phyloP scores from a whole-genome alignment of 2,113 vertebrate species.

The Sorex fumeus region DNA sequence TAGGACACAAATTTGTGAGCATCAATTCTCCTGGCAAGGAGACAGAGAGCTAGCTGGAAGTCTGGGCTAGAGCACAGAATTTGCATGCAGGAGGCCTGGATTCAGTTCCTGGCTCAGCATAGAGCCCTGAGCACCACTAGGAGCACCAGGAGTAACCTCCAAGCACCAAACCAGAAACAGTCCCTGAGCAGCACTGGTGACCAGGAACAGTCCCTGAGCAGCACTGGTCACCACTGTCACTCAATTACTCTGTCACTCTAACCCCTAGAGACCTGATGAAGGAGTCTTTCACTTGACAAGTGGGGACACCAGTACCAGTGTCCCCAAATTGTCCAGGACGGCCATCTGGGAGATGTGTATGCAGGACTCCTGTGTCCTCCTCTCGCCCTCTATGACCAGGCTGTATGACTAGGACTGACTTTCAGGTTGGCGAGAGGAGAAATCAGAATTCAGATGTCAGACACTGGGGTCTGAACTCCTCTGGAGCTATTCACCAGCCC shows the following conservation, averaged over 20 bases:
- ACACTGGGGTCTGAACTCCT: neutral
- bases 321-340: neutral
- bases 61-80: too few relatives aligned
- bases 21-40: too few relatives aligned
- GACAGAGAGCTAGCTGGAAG: too few relatives aligned
- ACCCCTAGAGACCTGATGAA: neutral
- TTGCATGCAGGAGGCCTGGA: too few relatives aligned
- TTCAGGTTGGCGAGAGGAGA: neutral
- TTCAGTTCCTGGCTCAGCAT: too few relatives aligned
- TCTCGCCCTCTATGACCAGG: neutral
- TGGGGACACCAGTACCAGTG: neutral
- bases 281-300: neutral
- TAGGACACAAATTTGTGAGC: too few relatives aligned
- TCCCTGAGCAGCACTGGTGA: too few relatives aligned
- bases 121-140: too few relatives aligned
- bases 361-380: neutral
- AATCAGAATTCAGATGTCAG: neutral
- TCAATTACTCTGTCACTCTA: too few relatives aligned
- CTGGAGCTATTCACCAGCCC: constrained; percentile 8
- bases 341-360: neutral
- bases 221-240: too few relatives aligned
- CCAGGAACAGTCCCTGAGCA: neutral
- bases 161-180: neutral
- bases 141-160: too few relatives aligned
- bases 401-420: neutral